Evolutionary conservation across 2,888 invertebrate genomes (phyloP), one percentile per base, ranked within the genome.

Genomic region (Drosophila pseudotakahashii): DNA sequence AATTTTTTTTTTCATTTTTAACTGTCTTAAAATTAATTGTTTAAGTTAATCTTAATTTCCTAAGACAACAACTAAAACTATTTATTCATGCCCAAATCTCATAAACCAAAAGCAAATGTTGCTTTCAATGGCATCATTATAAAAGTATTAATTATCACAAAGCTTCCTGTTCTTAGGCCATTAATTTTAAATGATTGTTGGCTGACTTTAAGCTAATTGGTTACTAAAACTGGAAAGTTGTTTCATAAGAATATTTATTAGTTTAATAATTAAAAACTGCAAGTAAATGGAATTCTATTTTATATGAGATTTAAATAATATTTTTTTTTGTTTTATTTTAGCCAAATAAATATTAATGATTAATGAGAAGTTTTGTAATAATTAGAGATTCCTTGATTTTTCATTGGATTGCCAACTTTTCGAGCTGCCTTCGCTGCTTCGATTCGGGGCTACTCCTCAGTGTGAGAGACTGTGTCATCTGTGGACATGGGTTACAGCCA

Each of bases 391-490:
- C 6, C 6, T 3, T 26, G 26, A 6, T 26, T 26, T 26, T 26
- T 7, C 1, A 7, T 37, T 37, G n/a, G 2, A n/a, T n/a, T 37
- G 26, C 19, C n/a, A 58, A 75, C 68, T 62, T 39, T 41, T 61
- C 42, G 44, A 41, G 34, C 69, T 61, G 19, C 51, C 64, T 39
- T 73, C 54, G 42, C 37, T 50, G 9, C 32, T 44, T 13, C 32
- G 16, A 32, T 19, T 37, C 14, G 26, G 50, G 42, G 36, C 30
- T 55, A 11, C 45, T 32, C 39, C 30, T 60, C 53, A 48, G 66
- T 70, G 66, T 71, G 54, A 70, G 86, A 60, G 84, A 73, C 73
- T 81, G 73, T 81, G 81, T 81, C 87, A 86, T 68, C 26, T 19
- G 39, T 36, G 52, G 37, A 37, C 52, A 37, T 13, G 39, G 39